These are phyloP conservation scores for Takifugu ocellatus DNA, from an alignment of 2,797 vertebrate species.

Conservation along the genomic window DNA sequence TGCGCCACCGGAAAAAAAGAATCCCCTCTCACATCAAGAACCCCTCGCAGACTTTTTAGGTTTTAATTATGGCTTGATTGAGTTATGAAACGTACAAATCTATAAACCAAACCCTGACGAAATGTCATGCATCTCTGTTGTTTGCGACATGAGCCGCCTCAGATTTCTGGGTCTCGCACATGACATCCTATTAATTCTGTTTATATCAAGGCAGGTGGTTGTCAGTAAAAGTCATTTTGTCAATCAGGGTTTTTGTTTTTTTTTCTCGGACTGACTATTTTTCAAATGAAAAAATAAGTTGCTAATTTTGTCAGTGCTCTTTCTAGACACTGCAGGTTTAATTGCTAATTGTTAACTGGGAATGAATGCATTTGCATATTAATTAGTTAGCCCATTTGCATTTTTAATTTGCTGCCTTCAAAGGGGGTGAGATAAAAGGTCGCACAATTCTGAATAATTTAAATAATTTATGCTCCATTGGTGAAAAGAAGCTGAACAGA, in stretches of 20 bases:
- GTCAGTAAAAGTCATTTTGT: constrained; percentile 94
- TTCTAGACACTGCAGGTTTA: constrained; percentile 99
- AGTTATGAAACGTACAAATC: constrained; percentile 65
- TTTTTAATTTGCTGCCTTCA: constrained; percentile 99
- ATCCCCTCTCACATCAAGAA: constrained; percentile 31
- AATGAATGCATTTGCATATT: constrained; percentile 99
- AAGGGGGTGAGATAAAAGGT: constrained; percentile 99
- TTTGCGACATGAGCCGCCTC: constrained; percentile 60
- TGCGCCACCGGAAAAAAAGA: constrained; percentile 27
- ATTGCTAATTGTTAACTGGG: constrained; percentile 99
- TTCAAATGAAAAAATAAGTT: constrained; percentile 99
- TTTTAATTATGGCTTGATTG: constrained; percentile 73
- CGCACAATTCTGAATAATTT: constrained; percentile 99
- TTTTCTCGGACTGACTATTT: constrained; percentile 90
- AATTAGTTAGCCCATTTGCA: constrained; percentile 99
- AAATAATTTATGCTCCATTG: constrained; percentile 99
- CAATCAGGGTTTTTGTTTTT: constrained; percentile 81
- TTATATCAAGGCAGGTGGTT: constrained; percentile 79
- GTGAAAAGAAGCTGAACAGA: constrained; percentile 99
- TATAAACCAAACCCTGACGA: constrained; percentile 55
- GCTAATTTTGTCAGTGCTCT: constrained; percentile 99
- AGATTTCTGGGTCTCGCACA: constrained; percentile 64
- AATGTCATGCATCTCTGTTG: constrained; percentile 64
- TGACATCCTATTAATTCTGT: constrained; percentile 72
- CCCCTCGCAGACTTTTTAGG: constrained; percentile 46